Percentiles rank a stretch among this genome's conserved stretches.
Conservation (phyloP, 2,113 vertebrate species). For the Deroptyus accipitrinus region DNA sequence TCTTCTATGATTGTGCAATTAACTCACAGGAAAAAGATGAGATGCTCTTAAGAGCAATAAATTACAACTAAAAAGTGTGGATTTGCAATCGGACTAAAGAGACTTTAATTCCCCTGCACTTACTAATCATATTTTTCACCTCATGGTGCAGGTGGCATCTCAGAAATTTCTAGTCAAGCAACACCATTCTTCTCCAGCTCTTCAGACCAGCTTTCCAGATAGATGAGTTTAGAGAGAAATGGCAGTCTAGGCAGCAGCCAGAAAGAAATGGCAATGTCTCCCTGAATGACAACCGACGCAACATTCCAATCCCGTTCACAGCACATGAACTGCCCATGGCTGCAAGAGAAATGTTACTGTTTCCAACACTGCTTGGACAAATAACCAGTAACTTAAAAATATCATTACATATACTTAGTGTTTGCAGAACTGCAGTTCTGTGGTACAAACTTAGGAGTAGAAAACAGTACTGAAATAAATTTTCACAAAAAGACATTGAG, state of each 20-base stretch:
- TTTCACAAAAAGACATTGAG: neutral
- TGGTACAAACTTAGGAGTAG: neutral
- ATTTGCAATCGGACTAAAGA: neutral
- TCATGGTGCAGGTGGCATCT: neutral
- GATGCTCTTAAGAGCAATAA: neutral
- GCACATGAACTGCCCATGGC: neutral
- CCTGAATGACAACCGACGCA: neutral
- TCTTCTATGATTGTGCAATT: neutral
- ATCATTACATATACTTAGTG: neutral
- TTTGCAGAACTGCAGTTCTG: neutral
- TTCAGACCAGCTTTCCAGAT: neutral
- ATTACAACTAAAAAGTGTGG: neutral
- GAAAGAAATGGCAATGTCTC: neutral
- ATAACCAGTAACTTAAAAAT: neutral
- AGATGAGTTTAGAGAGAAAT: neutral
- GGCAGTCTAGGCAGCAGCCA: neutral
- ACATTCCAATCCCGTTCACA: neutral
- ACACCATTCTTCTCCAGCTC: neutral
- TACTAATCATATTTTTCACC: neutral
- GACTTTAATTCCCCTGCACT: neutral
- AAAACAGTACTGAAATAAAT: neutral
- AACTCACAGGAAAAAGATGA: neutral
- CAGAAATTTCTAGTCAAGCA: neutral
- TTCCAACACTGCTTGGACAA: neutral
- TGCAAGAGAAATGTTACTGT: neutral